Base-by-base conservation (phyloP, 2,113 vertebrate genomes). In the Hirundichthys speculiger region DNA sequence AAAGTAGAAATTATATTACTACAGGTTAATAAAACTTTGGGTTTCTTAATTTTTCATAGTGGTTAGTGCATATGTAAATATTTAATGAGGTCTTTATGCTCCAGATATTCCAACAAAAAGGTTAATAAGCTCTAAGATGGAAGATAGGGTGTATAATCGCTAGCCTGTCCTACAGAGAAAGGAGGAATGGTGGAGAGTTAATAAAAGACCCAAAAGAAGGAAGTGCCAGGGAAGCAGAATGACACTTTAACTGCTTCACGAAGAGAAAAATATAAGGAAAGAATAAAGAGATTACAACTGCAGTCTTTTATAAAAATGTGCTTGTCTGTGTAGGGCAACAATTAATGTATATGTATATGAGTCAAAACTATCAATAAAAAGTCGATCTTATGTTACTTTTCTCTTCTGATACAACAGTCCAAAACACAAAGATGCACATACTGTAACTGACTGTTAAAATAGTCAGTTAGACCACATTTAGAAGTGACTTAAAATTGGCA, bases 31-130 rank as follows among this genome's bases (percentile, higher is more conserved):
- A 88, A 86, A 91, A 91, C 83, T 89, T 87, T 86, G 69, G 79
- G 66, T 91, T 91, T 92, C 84, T 92, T 92, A 75, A 92, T 91
- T 91, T 92, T 92, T 92, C 83, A 93, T 88, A 55, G 79, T 83
- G 87, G 88, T 91, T 89, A 87, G 87, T 87, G 87, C 80, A 82
- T 84, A 85, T 91, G 89, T 92, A 89, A 92, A 93, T 93, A 90
- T 93, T 93, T 93, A 81, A 92, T 91, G 82, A 83, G 71, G 73
- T 76, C 86, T 87, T 90, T 90, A 86, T 91, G 90, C 89, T 87
- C 89, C 77, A 90, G 86, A 92, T 91, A 92, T 91, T 91, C 86
- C 84, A 86, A 90, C 85, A 91, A 89, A 93, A 92, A 90, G 85
- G 90, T 91, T 92, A 90, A 91, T 91, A 90, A 90, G 80, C 83